These are phyloP conservation scores for Montipora cactus DNA, from an alignment of 64 coral and sea anemone genomes.

Conservation along the genomic window DNA sequence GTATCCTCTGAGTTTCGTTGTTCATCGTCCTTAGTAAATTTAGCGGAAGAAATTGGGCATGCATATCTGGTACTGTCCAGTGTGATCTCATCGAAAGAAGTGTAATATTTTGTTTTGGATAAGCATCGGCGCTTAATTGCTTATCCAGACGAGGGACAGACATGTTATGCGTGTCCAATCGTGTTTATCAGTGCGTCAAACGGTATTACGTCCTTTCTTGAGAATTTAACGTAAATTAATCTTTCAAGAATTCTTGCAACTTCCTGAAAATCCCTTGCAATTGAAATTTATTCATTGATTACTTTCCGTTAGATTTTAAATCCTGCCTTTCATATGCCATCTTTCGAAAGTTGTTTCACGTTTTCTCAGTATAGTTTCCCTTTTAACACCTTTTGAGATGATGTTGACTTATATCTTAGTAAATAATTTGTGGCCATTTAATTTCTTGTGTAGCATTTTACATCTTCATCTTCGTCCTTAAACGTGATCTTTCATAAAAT, in stretches of 20 bases:
- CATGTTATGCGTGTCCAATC: neutral
- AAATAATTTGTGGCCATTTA: no score
- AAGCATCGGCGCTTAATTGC: constrained; percentile 12
- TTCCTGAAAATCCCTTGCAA: no score
- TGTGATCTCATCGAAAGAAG: neutral
- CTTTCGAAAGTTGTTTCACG: neutral
- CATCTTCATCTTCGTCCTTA: no score
- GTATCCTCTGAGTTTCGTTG: neutral
- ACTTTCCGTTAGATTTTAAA: no score
- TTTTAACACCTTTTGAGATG: no score
- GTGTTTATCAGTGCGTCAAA: neutral
- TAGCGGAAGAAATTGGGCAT: neutral
- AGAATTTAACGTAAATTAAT: neutral
- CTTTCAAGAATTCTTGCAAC: no score
- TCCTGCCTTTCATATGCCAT: no score
- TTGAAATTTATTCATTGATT: no score
- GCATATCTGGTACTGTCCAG: neutral
- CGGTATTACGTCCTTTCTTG: constrained; percentile 18
- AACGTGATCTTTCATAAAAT: no score
- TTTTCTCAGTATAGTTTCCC: no score
- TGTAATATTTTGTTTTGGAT: neutral
- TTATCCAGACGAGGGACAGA: constrained; percentile 6
- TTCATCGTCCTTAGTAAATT: neutral
- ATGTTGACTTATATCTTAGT: no score
- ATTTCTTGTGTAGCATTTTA: no score